These are phyloP conservation scores for Sinohyriopsis cumingii DNA, from an alignment of 2,888 invertebrate genomes.

Conservation along the genomic window DNA sequence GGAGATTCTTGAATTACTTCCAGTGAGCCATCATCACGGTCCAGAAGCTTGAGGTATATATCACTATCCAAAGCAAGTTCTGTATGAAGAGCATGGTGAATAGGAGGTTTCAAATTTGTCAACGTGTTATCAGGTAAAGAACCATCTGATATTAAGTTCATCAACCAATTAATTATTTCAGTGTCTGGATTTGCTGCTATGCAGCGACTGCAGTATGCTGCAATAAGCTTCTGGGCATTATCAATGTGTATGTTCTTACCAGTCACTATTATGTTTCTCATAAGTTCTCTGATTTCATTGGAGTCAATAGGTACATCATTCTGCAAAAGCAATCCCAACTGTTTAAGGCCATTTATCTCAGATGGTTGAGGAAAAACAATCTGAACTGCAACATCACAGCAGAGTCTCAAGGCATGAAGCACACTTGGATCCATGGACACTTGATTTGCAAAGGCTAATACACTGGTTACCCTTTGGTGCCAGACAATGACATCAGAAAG, in stretches of 20 bases:
- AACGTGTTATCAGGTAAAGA: constrained; percentile 1
- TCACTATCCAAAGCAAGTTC: neutral
- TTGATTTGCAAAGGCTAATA: constrained; percentile 7
- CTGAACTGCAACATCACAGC: constrained; percentile 10
- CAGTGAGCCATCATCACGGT: constrained; percentile 5
- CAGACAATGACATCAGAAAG: constrained; percentile 3
- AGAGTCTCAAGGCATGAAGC: constrained; percentile 10
- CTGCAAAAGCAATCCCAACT: neutral
- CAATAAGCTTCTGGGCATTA: constrained; percentile 10
- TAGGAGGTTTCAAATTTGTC: neutral
- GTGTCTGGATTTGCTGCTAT: constrained; percentile 15
- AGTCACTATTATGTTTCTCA: no score
- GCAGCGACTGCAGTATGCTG: constrained; percentile 20
- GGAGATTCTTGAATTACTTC: neutral
- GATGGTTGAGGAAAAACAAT: constrained; percentile 2
- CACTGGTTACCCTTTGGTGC: constrained; percentile 2
- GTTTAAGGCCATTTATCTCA: neutral
- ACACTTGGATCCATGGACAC: constrained; percentile 3
- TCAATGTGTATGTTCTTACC: no score
- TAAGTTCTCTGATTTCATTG: no score
- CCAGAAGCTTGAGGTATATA: constrained; percentile 14
- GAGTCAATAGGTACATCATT: no score
- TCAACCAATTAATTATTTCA: neutral
- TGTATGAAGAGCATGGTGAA: neutral
- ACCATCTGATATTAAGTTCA: constrained; percentile 5